A percentile compares a stretch with the other conserved stretches of the same genome.
These are phyloP conservation scores for Cynocephalus volans DNA, from an alignment of 2,113 vertebrate genomes.

Conservation along the genomic window DNA sequence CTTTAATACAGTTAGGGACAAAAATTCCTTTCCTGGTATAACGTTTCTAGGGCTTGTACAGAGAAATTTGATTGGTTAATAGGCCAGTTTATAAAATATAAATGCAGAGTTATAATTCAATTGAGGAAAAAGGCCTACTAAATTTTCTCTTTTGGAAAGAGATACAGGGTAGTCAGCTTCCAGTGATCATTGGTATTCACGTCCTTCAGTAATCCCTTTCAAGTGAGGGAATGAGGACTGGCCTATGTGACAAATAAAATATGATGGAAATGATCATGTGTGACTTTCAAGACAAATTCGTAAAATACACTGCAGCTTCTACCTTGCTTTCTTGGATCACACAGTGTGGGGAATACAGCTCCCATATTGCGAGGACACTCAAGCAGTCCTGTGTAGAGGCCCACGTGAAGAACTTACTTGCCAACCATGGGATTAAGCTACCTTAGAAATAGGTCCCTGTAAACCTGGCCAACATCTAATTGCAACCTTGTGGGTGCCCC, in stretches of 20 bases:
- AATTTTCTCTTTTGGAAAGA: constrained; percentile 39
- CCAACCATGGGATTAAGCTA: neutral
- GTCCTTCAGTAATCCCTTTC: neutral
- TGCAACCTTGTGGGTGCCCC: neutral
- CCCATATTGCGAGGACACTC: neutral
- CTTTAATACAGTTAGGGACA: neutral
- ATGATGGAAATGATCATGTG: neutral
- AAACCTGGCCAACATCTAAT: neutral
- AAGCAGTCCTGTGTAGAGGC: neutral
- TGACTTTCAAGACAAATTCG: constrained; percentile 15
- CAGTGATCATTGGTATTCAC: neutral
- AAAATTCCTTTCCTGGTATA: neutral
- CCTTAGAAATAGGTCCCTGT: neutral
- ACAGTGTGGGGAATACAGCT: neutral
- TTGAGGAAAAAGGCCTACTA: constrained; percentile 3
- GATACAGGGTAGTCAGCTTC: neutral
- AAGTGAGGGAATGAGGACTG: neutral
- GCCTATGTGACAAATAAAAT: neutral
- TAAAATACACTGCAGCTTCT: neutral
- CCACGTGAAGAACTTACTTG: neutral
- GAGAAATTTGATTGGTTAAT: constrained; percentile 22
- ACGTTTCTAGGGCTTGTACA: neutral
- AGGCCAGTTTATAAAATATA: neutral
- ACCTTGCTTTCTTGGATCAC: neutral
- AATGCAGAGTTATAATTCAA: constrained; percentile 2